Conservation (phyloP, 2,113 vertebrate species). For the Aspidoscelis tigris region DNA sequence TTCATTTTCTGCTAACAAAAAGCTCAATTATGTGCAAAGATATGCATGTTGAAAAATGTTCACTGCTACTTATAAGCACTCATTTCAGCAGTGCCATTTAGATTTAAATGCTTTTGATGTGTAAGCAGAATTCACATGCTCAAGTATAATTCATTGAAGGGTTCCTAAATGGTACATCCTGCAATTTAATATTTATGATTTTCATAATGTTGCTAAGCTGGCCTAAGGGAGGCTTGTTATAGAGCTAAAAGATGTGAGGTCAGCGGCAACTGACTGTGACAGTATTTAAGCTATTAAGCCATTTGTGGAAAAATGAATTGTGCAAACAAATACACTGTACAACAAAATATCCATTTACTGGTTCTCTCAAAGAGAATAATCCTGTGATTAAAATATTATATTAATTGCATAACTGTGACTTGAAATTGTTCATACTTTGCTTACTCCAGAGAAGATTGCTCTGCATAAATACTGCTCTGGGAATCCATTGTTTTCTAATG, state of each 20-base stretch:
- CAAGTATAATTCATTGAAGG: constrained; percentile 12
- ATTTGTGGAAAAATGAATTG: constrained; percentile 18
- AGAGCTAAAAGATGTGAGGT: constrained; percentile 24
- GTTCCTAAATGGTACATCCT: constrained; percentile 23
- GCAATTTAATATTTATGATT: constrained; percentile 38
- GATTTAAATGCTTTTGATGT: constrained; percentile 27
- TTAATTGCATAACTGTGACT: not conserved
- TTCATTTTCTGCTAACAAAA: not conserved
- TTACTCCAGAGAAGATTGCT: not conserved
- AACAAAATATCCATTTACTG: not conserved
- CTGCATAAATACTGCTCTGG: not conserved
- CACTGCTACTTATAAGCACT: not conserved
- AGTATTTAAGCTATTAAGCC: constrained; percentile 12
- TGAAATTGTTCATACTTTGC: not conserved
- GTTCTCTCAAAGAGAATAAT: not conserved
- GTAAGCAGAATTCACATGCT: constrained; percentile 22
- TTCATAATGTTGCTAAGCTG: constrained; percentile 18
- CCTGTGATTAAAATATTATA: not conserved
- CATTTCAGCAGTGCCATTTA: constrained; percentile 14
- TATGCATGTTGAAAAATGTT: not conserved
- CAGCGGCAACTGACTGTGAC: constrained; percentile 12
- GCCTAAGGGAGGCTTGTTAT: constrained; percentile 26
- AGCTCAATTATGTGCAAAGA: constrained; percentile 3
- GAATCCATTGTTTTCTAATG: not conserved
- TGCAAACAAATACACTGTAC: constrained; percentile 1